Percentiles rank a stretch among this genome's conserved stretches.
Evolutionary conservation across 2,888 invertebrate species (phyloP).

Genomic region (Drosophila birchii): DNA sequence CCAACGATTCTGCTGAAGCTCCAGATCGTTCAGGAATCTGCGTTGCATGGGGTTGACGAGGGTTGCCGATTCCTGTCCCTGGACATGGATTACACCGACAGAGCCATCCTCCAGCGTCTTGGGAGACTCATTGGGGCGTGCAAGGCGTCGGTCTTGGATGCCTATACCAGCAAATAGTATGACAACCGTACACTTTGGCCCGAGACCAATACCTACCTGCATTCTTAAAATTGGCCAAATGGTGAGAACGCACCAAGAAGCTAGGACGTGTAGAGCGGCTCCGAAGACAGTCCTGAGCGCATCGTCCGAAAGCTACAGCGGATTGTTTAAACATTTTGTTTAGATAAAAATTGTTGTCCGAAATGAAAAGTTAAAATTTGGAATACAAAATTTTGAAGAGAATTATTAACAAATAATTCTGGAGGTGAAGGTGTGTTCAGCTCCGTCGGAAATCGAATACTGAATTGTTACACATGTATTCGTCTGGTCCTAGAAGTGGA

Average conservation of each 20-base stretch:
- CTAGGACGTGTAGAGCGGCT: not conserved
- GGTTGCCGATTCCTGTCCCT: not conserved
- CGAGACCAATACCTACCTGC: not conserved
- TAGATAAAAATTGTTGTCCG: not conserved
- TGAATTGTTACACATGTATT: too few relatives aligned
- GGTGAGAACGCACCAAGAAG: not conserved
- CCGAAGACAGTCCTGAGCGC: not conserved
- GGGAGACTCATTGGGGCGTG: not conserved
- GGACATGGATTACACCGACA: not conserved
- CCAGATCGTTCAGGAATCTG: slow-evolving; percentile 10
- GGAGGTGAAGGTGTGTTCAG: not conserved
- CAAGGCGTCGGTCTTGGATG: not conserved
- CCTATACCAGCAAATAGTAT: not conserved
- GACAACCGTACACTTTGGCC: not conserved
- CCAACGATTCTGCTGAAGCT: not conserved
- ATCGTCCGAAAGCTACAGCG: not conserved
- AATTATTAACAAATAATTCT: not conserved
- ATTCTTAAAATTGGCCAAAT: not conserved
- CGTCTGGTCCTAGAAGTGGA: too few relatives aligned
- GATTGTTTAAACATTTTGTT: slow-evolving; percentile 5
- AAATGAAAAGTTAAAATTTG: not conserved
- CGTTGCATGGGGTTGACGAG: slow-evolving; percentile 1
- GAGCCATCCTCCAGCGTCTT: not conserved
- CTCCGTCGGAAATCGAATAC: too few relatives aligned
- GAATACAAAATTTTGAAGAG: not conserved